These are phyloP conservation scores for Seladonia tumulorum DNA, from an alignment of 2,888 invertebrate species.

Conservation along the genomic window DNA sequence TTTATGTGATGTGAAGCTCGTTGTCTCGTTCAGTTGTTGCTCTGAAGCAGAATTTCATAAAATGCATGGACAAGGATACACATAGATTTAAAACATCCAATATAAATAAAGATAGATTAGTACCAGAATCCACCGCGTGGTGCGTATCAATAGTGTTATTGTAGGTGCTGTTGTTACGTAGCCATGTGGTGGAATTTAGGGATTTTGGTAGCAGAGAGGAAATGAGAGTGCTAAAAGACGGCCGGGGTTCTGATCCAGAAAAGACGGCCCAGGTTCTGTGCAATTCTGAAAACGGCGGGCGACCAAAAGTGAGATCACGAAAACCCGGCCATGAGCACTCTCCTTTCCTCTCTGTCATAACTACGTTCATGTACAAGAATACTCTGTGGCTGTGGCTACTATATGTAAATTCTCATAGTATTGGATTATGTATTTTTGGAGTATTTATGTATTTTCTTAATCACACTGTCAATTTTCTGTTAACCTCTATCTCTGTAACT, in stretches of 20 bases:
- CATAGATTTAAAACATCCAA: neutral
- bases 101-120: neutral
- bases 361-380: neutral
- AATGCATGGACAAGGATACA: neutral
- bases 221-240: no score
- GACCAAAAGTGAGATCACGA: no score
- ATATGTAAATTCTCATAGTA: neutral
- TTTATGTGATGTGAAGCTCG: neutral
- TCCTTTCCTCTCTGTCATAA: no score
- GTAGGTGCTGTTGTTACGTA: no score
- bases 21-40: neutral
- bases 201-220: no score
- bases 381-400: neutral
- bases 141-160: neutral
- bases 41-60: neutral
- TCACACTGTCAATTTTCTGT: neutral
- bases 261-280: no score
- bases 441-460: neutral
- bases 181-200: no score
- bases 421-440: neutral
- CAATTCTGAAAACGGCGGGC: no score
- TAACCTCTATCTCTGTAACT: neutral
- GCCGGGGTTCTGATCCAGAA: no score
- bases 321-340: no score
- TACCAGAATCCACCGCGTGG: neutral